Percentiles rank a stretch among this genome's conserved stretches.
These are phyloP conservation scores for Trochalopteron elliotii DNA, from an alignment of 2,113 vertebrate species.

Conservation along the genomic window DNA sequence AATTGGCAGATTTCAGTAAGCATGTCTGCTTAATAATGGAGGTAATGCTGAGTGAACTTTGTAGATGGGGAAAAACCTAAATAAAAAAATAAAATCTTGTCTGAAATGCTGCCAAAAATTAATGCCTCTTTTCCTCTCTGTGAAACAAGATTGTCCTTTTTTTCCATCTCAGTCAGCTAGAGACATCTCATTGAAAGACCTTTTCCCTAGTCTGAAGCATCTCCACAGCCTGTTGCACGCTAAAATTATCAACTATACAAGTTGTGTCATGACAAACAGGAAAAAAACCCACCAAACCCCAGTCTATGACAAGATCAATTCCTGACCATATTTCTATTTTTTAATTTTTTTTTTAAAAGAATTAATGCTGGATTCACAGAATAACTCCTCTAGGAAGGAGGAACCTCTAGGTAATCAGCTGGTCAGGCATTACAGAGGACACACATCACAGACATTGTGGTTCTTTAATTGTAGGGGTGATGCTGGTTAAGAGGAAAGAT, in stretches of 20 bases:
- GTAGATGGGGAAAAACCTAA: slow-evolving; percentile 6
- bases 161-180: not conserved
- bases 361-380: not conserved
- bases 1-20: slow-evolving; percentile 44
- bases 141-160: slow-evolving; percentile 1
- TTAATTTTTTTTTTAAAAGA: not conserved
- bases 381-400: not conserved
- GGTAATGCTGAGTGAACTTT: slow-evolving; percentile 40
- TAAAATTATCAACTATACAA: not conserved
- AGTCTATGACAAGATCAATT: not conserved
- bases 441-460: fast-evolving
- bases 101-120: slow-evolving; percentile 48
- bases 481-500: not conserved
- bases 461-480: not conserved
- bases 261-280: not conserved
- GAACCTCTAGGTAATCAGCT: not conserved
- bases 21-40: slow-evolving; percentile 42
- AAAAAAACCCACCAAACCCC: not conserved
- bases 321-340: not conserved
- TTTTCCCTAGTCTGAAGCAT: not conserved
- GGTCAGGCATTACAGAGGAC: not conserved
- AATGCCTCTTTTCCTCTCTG: not conserved
- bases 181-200: not conserved
- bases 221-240: not conserved
- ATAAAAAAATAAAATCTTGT: slow-evolving; percentile 22